These are phyloP conservation scores for Aptenodytes patagonicus DNA, from an alignment of 2,113 vertebrate genomes.

Conservation along the genomic window DNA sequence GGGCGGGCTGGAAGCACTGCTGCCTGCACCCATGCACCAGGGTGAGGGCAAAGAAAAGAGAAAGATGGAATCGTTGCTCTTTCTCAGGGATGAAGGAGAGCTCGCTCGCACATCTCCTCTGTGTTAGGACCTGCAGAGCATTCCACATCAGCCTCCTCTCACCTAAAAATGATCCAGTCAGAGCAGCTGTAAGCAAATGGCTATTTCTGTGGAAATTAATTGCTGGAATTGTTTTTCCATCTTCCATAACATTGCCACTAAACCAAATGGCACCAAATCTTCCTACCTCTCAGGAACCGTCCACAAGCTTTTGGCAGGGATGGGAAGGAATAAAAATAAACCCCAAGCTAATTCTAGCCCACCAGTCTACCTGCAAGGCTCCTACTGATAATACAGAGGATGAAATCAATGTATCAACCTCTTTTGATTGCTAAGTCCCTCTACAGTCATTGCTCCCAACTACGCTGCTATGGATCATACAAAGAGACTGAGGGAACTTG, in stretches of 20 bases:
- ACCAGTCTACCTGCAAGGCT: neutral
- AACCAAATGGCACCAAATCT: neutral
- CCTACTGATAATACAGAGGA: neutral
- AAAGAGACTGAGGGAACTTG: neutral
- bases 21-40: neutral
- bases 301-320: neutral
- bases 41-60: neutral
- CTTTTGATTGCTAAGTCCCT: neutral
- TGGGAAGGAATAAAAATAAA: neutral
- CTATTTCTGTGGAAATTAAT: neutral
- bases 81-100: neutral
- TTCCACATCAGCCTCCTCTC: neutral
- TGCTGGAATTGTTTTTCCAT: neutral
- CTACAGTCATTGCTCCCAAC: neutral
- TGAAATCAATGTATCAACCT: neutral
- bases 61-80: neutral
- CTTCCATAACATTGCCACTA: neutral
- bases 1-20: neutral
- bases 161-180: neutral
- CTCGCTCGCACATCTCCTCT: fast-evolving
- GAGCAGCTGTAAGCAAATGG: neutral
- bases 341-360: neutral
- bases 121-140: neutral
- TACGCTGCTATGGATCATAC: fast-evolving
- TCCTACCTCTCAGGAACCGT: neutral